phyloP scores from a whole-genome alignment of 1,140 invertebrate species.

The Dendroctonus ponderosae region DNA sequence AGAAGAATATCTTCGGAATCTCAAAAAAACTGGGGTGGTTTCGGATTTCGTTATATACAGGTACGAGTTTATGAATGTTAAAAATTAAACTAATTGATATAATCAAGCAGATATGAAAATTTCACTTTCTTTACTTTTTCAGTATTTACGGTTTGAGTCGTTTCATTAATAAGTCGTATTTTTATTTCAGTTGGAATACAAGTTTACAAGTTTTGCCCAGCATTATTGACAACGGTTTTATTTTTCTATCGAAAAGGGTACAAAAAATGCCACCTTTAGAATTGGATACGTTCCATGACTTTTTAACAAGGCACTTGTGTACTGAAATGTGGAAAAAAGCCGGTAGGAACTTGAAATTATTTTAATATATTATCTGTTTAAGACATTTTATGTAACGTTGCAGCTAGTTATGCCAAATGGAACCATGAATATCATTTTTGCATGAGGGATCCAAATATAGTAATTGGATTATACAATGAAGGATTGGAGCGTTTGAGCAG shows the following conservation, averaged over 20 bases:
- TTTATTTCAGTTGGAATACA: constrained; percentile 27
- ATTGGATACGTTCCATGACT: constrained; percentile 59
- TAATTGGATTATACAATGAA: constrained; percentile 64
- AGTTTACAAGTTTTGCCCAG: constrained; percentile 32
- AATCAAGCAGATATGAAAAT: no score
- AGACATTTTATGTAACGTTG: constrained; percentile 6
- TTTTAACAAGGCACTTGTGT: constrained; percentile 59
- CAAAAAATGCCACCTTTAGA: constrained; percentile 56
- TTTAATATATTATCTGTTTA: not conserved
- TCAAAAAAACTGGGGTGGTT: constrained; percentile 36
- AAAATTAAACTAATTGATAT: not conserved
- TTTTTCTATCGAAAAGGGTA: constrained; percentile 60
- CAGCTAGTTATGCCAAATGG: constrained; percentile 52
- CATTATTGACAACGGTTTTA: constrained; percentile 55
- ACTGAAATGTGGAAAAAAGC: constrained; percentile 66
- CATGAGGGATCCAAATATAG: constrained; percentile 57
- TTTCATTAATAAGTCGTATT: not conserved
- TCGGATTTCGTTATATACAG: constrained; percentile 39
- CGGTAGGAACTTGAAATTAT: constrained; percentile 4
- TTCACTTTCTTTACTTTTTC: no score
- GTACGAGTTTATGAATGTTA: constrained; percentile 1
- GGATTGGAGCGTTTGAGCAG: constrained; percentile 61
- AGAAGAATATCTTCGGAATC: constrained; percentile 24
- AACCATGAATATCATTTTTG: constrained; percentile 54
- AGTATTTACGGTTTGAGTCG: constrained; percentile 1